Conservation (phyloP, 2,113 vertebrate species). For the Platysternon megacephalum region DNA sequence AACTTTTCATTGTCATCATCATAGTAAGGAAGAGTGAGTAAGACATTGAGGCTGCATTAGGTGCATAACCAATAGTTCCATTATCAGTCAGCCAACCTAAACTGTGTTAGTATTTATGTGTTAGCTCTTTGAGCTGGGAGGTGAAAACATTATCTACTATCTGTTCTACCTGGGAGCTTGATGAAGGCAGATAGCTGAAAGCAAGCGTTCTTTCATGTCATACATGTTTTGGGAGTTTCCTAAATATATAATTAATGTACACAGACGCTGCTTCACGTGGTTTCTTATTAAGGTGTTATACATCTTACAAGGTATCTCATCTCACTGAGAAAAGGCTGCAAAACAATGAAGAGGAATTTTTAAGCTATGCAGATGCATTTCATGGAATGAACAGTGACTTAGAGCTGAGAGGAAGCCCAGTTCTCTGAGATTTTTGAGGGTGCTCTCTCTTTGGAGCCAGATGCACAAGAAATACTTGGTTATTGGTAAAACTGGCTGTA, state of each 20-base stretch:
- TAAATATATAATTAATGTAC: not conserved
- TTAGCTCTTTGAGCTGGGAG: too few species aligned
- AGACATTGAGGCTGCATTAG: not conserved
- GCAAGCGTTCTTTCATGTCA: not conserved
- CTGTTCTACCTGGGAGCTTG: not conserved
- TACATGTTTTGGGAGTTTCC: not conserved
- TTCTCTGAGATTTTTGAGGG: not conserved
- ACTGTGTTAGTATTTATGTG: not conserved
- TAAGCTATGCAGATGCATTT: not conserved
- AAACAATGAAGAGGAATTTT: not conserved
- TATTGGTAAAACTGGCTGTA: not conserved
- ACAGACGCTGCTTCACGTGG: not conserved
- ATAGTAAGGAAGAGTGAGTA: not conserved
- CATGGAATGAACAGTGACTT: not conserved
- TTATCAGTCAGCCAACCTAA: not conserved
- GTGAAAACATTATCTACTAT: too few species aligned
- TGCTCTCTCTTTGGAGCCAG: not conserved
- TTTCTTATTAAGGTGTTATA: not conserved
- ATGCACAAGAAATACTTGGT: not conserved
- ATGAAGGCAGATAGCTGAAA: not conserved
- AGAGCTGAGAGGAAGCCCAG: not conserved
- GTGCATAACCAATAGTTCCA: not conserved
- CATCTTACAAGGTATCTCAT: not conserved
- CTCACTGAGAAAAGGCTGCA: not conserved
- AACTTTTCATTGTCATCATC: not conserved